Evolutionary conservation across 1,140 invertebrate species (phyloP).

Genomic region (Babylonia areolata): DNA sequence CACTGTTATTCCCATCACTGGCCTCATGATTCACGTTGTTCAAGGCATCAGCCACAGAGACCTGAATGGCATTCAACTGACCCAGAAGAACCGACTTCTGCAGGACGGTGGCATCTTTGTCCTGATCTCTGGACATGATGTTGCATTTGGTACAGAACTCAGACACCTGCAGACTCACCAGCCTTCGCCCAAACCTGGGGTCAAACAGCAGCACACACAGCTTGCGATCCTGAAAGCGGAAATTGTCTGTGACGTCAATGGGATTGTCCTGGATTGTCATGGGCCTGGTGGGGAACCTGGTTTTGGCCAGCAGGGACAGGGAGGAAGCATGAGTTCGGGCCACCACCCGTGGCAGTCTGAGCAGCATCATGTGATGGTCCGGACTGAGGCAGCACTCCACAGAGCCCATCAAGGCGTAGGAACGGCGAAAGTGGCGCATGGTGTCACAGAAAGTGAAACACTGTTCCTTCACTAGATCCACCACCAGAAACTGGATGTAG

Average conservation of each 20-base stretch:
- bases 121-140: constrained; percentile 15
- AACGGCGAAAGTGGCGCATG: constrained; percentile 17
- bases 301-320: constrained; percentile 19
- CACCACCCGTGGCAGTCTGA: constrained; percentile 26
- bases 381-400: constrained; percentile 34
- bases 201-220: constrained; percentile 32
- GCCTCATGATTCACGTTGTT: neutral
- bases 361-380: constrained; percentile 20
- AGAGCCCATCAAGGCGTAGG: constrained; percentile 10
- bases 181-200: constrained; percentile 7
- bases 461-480: constrained; percentile 12
- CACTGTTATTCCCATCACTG: neutral
- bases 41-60: neutral
- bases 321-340: neutral
- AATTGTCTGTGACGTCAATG: constrained; percentile 14
- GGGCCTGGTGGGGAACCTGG: neutral
- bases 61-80: neutral
- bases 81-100: constrained; percentile 7
- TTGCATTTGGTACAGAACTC: constrained; percentile 30
- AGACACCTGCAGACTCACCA: constrained; percentile 28
- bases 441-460: constrained; percentile 28
- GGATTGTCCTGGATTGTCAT: constrained; percentile 16
- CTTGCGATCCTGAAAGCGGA: constrained; percentile 32
- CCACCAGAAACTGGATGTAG: constrained; percentile 33
- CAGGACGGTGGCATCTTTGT: neutral